Conservation (phyloP, 2,113 vertebrate genomes). For the Passer domesticus region DNA sequence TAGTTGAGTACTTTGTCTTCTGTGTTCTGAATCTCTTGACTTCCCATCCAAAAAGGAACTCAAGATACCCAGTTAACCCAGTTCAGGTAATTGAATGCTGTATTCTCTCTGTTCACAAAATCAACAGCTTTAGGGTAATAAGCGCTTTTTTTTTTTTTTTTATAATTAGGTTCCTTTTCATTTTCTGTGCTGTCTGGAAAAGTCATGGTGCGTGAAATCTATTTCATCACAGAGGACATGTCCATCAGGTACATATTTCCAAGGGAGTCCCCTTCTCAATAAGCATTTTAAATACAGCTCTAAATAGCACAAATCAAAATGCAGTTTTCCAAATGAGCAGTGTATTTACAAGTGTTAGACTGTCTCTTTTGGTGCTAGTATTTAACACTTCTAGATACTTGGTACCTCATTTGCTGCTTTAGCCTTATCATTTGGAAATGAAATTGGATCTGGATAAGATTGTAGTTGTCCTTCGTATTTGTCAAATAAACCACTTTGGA, state of each 20-base stretch:
- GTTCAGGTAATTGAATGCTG: not conserved
- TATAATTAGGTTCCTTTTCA: slow-evolving; percentile 88
- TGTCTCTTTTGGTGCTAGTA: not conserved
- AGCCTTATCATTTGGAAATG: not conserved
- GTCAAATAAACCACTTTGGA: not conserved
- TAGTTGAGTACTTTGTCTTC: not conserved
- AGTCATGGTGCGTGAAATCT: slow-evolving; percentile 98
- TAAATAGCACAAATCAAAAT: not conserved
- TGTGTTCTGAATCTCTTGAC: not conserved
- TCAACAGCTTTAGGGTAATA: not conserved
- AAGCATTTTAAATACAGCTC: not conserved
- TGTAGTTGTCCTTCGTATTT: not conserved
- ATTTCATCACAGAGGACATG: slow-evolving; percentile 96
- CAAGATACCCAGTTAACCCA: not conserved
- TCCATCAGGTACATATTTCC: slow-evolving; percentile 87
- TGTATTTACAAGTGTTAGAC: not conserved
- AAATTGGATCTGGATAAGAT: not conserved
- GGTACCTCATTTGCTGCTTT: not conserved
- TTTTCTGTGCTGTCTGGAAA: slow-evolving; percentile 98
- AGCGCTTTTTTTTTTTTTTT: not conserved
- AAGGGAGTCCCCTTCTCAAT: not conserved
- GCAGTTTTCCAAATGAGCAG: not conserved
- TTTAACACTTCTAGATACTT: not conserved
- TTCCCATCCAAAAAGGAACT: not conserved
- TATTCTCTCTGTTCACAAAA: not conserved